These are phyloP conservation scores for Aphidius colemani DNA, from an alignment of 2,888 invertebrate species.

Conservation along the genomic window DNA sequence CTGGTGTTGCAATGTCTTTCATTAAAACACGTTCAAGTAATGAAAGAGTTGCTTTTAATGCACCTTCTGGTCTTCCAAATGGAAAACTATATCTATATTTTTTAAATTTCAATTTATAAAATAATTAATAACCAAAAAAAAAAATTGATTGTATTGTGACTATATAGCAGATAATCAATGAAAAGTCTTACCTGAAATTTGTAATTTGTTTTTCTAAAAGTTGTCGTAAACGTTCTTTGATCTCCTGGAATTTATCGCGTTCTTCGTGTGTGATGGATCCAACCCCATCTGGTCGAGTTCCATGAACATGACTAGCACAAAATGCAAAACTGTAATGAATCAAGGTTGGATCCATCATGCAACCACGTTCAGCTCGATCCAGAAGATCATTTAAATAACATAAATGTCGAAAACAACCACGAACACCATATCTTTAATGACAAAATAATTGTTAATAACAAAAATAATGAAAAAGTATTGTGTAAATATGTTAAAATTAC, in stretches of 20 bases:
- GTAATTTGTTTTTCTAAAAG: conserved; percentile 97
- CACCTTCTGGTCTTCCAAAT: conserved; percentile 98
- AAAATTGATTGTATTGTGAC: too few species aligned
- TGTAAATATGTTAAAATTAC: conserved; percentile 29
- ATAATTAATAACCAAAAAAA: conserved; percentile 4
- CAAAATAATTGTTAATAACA: not conserved
- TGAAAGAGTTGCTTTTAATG: conserved; percentile 94
- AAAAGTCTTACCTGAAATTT: conserved; percentile 94
- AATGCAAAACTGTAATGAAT: conserved; percentile 99
- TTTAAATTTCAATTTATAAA: not conserved
- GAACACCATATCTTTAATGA: conserved; percentile 80
- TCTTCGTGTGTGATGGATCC: conserved; percentile 98
- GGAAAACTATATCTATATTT: conserved; percentile 88
- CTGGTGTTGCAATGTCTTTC: conserved; percentile 98
- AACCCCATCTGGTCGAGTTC: conserved; percentile 98
- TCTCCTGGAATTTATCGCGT: conserved; percentile 96
- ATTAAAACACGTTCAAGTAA: conserved; percentile 95
- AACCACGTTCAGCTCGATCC: conserved; percentile 90
- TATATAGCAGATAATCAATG: too few species aligned
- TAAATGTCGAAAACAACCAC: conserved; percentile 95
- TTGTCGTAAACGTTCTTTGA: conserved; percentile 91
- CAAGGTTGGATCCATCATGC: conserved; percentile 97
- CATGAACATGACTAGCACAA: conserved; percentile 99
- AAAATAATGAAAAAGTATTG: not conserved
- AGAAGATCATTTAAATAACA: conserved; percentile 94